Conservation (phyloP, 2,113 vertebrate genomes). For the Solea solea region DNA sequence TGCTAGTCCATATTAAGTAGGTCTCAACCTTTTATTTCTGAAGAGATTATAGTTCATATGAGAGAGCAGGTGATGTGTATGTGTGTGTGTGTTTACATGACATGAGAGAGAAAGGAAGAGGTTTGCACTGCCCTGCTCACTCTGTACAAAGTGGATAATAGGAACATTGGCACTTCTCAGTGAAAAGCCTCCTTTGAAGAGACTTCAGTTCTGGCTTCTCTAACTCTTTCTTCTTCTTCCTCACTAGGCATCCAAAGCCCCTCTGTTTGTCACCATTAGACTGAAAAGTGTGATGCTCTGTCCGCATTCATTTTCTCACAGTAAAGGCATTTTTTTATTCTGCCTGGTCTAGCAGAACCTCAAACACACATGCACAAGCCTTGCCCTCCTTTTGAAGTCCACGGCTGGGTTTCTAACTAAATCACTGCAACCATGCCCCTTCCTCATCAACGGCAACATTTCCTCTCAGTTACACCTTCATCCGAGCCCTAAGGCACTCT, state of each 20-base stretch:
- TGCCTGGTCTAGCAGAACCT: slow-evolving; percentile 72
- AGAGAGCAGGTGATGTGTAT: slow-evolving; percentile 44
- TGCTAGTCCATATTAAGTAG: slow-evolving; percentile 32
- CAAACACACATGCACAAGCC: slow-evolving; percentile 66
- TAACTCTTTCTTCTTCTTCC: slow-evolving; percentile 71
- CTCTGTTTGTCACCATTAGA: slow-evolving; percentile 79
- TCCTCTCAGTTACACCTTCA: slow-evolving; percentile 57
- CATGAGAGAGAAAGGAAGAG: slow-evolving; percentile 36
- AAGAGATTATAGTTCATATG: slow-evolving; percentile 22
- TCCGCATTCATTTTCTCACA: slow-evolving; percentile 73
- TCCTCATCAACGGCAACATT: slow-evolving; percentile 56
- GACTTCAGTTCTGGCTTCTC: slow-evolving; percentile 60
- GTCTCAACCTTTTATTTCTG: slow-evolving; percentile 38
- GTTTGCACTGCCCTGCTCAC: slow-evolving; percentile 48
- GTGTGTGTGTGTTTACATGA: slow-evolving; percentile 54
- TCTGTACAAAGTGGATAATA: slow-evolving; percentile 74
- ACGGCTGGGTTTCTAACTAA: slow-evolving; percentile 64
- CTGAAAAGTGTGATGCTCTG: slow-evolving; percentile 67
- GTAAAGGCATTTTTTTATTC: slow-evolving; percentile 68
- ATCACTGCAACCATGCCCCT: slow-evolving; percentile 53
- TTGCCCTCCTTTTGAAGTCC: slow-evolving; percentile 76
- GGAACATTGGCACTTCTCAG: slow-evolving; percentile 68
- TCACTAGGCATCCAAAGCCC: slow-evolving; percentile 67
- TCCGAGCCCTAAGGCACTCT: slow-evolving; percentile 67
- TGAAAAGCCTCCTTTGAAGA: slow-evolving; percentile 71